Base-by-base conservation (phyloP, 2,797 vertebrate genomes). In the Spinus olivaceus region DNA sequence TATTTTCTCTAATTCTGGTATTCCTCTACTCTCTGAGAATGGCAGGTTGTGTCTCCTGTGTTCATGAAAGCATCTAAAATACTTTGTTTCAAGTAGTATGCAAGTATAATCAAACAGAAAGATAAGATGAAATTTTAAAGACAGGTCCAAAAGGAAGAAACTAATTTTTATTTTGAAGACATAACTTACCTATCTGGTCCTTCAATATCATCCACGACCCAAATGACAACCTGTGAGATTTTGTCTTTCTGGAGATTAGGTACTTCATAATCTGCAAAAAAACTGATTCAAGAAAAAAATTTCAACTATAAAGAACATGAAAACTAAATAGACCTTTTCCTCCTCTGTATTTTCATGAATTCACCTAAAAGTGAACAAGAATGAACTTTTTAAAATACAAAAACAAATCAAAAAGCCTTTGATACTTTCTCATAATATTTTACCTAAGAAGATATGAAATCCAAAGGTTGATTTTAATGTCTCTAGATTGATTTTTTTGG, bases 231-330 rank as follows among this genome's bases (percentile, higher is more conserved):
- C 80, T 85, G 42, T 61, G 97, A 97, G 90, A 98, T 73, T 92
- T 97, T 97, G 59, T 88, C 93, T 91, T 93, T 98, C 94, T 97
- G 97, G 33, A 98, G 86, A 92, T 97, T 94, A n/a, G 98, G 98
- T 91, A 98, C 94, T 97, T 98, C 98, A 94, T 86, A 98, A 78
- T 98, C 97, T 96, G 98, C 97, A 97, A 98, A 98, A 97, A 97
- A 98, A 3, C 98, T 98, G 59, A 85, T 86, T 90, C 18, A 81
- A 67, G 76, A 66, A 87, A 81, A 47, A 32, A n/a, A 14, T 61
- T 74, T 27, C 37, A 86, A 88, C 19, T n/a, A n/a, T 7, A 54
- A 56, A 60, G 22, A 78, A 39, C 4, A 32, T 2, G 14, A 80
- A 69, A 81, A 88, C 72, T 10, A 69, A 56, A 49, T 9, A 18